Evolutionary conservation across 1,140 invertebrate genomes (phyloP), one percentile per base, ranked within the genome.

Genomic region (Pseudomyrmex cubaensis): DNA sequence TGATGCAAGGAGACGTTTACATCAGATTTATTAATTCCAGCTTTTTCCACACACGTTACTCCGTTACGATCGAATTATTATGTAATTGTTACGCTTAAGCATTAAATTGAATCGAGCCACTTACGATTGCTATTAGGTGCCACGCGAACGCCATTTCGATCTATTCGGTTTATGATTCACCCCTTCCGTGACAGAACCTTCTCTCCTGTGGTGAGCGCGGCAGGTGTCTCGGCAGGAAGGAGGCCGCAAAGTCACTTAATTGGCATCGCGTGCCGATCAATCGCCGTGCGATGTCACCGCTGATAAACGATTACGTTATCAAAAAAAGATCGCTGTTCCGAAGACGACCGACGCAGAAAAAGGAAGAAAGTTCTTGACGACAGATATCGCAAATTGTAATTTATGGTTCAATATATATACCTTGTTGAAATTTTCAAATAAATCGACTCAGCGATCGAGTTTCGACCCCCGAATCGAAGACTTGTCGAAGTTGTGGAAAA

Each of bases 191-290:
- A 70, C 54, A 35, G 22, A 22, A 35, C 80, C 76, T 56, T 52
- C 62, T 74, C 54, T 74, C 77, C 64, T 78, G 44, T 57, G 44
- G 59, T 77, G 57, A 86, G 66, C 57, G 17, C 76, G 66, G 61
- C 56, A 67, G 67, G 17, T 78, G 57, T 61, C 54, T 61, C 35
- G 63, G 20, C 61, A 46, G 22, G 25, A 74, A 57, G 69, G 70
- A 54, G 57, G 22, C 78, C 69, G 69, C 46, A 50, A 61, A 74
- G 64, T 87, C 85, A 87, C 86, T 87, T 87, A 87, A 87, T 84
- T 87, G 44, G 20, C 44, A 22, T 87, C n/a, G 57, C 62, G 61
- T 72, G 76, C 46, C 25, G 54, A 72, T 62, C 77, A 59, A 73
- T 69, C 67, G 57, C 12, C 66, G 57, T 50, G 44, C n/a, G 15